Evolutionary conservation across 1,140 invertebrate species (phyloP).

Genomic region (Mylabris phalerata): DNA sequence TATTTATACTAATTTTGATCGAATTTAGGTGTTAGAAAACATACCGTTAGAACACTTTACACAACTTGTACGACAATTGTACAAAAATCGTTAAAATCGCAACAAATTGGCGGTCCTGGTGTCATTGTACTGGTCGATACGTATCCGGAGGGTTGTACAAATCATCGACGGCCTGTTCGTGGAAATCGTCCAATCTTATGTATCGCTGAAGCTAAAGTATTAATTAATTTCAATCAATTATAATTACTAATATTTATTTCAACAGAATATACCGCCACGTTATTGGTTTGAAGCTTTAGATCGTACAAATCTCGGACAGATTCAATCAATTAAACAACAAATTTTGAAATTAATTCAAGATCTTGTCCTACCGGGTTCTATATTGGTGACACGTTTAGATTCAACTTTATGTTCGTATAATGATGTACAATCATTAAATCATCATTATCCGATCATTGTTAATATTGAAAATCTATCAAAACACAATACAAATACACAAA

Average conservation of each 20-base stretch:
- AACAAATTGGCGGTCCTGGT: conserved; percentile 40
- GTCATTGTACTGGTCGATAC: conserved; percentile 46
- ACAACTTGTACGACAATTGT: conserved; percentile 42
- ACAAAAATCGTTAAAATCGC: conserved; percentile 40
- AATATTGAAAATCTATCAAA: not conserved
- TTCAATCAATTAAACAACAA: not conserved
- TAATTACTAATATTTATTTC: not conserved
- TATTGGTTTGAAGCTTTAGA: conserved; percentile 12
- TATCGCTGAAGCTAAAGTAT: conserved; percentile 41
- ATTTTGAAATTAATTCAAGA: conserved; percentile 3
- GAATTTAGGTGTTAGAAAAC: conserved; percentile 43
- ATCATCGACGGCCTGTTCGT: conserved; percentile 31
- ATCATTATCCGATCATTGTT: conserved; percentile 5
- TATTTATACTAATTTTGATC: not conserved
- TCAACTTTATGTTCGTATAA: conserved; percentile 7
- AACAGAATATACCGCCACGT: conserved; percentile 2
- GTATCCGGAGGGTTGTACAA: conserved; percentile 46
- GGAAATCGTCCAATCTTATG: conserved; percentile 48
- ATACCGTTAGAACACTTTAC: conserved; percentile 42
- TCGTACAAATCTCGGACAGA: conserved; percentile 1
- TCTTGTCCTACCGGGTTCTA: conserved; percentile 2
- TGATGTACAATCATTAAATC: conserved; percentile 5
- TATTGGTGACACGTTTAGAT: conserved; percentile 3
- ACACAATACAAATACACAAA: conserved; percentile 1
- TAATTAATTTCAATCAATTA: not conserved